A percentile compares a stretch with the other conserved stretches of the same genome.
Evolutionary conservation across 1,140 invertebrate genomes (phyloP).

Genomic region (Periplaneta americana): DNA sequence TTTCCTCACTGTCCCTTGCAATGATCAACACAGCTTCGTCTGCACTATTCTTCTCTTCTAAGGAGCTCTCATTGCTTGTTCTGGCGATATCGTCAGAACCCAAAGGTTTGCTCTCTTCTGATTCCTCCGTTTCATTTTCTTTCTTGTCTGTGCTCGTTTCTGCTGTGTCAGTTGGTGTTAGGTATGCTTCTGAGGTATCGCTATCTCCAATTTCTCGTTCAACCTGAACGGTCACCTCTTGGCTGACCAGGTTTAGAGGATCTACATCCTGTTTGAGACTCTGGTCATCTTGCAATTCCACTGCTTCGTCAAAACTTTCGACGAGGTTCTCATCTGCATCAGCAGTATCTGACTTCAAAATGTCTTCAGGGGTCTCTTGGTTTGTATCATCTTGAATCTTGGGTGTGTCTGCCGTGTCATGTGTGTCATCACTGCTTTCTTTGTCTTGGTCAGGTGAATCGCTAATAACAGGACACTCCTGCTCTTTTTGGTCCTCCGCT

Average conservation of each 20-base stretch:
- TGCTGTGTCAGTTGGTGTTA: constrained; percentile 48
- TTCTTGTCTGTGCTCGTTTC: constrained; percentile 15
- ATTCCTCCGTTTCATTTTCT: constrained; percentile 10
- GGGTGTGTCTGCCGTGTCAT: neutral
- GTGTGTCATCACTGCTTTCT: neutral
- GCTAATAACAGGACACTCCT: neutral
- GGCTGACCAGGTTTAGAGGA: neutral
- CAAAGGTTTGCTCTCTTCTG: constrained; percentile 9
- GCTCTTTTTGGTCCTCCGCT: neutral
- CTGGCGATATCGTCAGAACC: constrained; percentile 27
- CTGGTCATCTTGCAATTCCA: neutral
- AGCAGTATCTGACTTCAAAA: neutral
- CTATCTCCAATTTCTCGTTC: constrained; percentile 37
- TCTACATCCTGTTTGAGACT: neutral
- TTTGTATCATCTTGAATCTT: neutral
- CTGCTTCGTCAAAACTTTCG: neutral
- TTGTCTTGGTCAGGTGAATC: neutral
- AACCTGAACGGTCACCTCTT: constrained; percentile 23
- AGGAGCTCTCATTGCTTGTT: constrained; percentile 24
- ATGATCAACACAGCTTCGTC: constrained; percentile 34
- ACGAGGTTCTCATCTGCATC: neutral
- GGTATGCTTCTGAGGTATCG: constrained; percentile 53
- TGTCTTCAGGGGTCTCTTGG: neutral
- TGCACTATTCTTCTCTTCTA: constrained; percentile 22
- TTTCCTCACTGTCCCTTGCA: constrained; percentile 33